Evolutionary conservation across 2,797 vertebrate genomes (phyloP).

Genomic region (Poecilia velifera): DNA sequence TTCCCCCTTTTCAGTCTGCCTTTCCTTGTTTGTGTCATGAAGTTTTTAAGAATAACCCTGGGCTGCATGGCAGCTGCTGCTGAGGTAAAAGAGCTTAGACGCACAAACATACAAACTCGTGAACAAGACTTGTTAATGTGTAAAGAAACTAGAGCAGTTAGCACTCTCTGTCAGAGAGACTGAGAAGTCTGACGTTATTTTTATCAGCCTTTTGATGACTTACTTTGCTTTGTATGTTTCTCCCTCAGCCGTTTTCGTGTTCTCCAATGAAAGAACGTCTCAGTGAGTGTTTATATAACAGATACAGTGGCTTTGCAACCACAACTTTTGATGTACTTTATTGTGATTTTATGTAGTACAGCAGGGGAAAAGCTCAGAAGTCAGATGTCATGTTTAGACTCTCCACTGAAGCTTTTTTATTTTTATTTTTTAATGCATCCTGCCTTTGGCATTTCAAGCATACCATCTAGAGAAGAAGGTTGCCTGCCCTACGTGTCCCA

Average conservation of each 20-base stretch:
- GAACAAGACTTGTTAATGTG: constrained; percentile 43
- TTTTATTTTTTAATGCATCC: not conserved
- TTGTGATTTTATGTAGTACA: not conserved
- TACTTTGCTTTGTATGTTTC: constrained; percentile 11
- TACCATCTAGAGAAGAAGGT: not conserved
- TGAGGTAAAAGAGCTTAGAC: constrained; percentile 53
- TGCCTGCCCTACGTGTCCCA: not conserved
- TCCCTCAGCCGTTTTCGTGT: not conserved
- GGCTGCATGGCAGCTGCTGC: constrained; percentile 75
- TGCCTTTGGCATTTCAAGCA: not conserved
- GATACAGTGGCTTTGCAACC: not conserved
- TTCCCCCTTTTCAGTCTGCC: constrained; percentile 35
- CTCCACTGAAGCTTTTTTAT: no score
- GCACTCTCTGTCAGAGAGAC: constrained; percentile 35
- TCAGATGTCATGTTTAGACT: not conserved
- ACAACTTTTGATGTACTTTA: constrained; percentile 1
- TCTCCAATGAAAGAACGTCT: not conserved
- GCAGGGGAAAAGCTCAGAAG: not conserved
- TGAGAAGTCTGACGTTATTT: constrained; percentile 29
- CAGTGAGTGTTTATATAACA: not conserved
- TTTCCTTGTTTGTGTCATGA: constrained; percentile 70
- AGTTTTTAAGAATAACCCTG: constrained; percentile 77
- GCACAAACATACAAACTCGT: constrained; percentile 23
- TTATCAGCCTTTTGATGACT: constrained; percentile 32
- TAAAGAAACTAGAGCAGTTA: constrained; percentile 47